Evolutionary conservation across 2,888 invertebrate species (phyloP).

Genomic region (Pseudococcus jackbeardsleyi): DNA sequence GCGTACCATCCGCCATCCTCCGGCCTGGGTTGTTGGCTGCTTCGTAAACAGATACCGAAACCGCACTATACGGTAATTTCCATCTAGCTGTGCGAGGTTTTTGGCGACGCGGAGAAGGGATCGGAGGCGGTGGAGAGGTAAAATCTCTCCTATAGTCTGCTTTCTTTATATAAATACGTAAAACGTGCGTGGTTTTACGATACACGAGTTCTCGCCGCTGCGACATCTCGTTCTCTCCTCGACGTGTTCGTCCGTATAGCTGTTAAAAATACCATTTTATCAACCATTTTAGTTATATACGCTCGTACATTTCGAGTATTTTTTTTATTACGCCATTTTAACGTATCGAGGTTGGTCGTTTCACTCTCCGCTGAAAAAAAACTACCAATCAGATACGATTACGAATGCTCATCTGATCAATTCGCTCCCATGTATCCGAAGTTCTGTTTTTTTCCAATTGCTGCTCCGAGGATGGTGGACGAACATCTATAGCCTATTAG

Average conservation of each 20-base stretch:
- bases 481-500: neutral
- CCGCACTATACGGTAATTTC: neutral
- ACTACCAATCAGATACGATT: neutral
- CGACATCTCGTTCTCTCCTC: neutral
- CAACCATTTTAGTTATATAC: neutral
- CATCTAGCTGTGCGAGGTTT: too few species aligned
- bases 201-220: neutral
- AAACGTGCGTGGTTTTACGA: conserved; percentile 21
- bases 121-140: too few species aligned
- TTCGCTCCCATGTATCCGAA: neutral
- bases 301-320: neutral
- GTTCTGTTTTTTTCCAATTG: neutral
- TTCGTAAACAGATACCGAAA: conserved; percentile 2
- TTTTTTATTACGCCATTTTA: neutral
- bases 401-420: neutral
- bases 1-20: neutral
- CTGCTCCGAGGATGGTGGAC: neutral
- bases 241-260: neutral
- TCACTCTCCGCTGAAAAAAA: neutral
- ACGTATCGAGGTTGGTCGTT: neutral
- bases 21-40: too few species aligned
- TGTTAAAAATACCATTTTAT: neutral
- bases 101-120: too few species aligned
- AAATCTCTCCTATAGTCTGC: too few species aligned
- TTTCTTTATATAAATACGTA: neutral